Percentiles rank a stretch among this genome's conserved stretches.
phyloP scores from a whole-genome alignment of 92 coral and sea anemone genomes.

The Ricordea florida region DNA sequence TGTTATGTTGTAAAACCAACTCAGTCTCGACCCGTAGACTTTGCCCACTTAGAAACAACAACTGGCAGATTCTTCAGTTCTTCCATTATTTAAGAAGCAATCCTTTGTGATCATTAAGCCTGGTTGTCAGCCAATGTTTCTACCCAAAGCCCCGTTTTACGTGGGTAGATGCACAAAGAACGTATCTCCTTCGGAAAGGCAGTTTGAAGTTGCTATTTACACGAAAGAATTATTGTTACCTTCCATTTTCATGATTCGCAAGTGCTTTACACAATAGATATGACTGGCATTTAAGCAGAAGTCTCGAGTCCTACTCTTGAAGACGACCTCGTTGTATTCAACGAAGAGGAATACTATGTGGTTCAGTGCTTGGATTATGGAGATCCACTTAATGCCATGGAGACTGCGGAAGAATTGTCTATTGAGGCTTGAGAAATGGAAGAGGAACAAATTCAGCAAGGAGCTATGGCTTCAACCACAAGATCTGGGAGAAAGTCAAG shows the following conservation, averaged over 20 bases:
- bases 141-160: constrained; percentile 21
- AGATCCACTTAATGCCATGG: constrained; percentile 23
- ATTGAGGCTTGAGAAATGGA: background rate
- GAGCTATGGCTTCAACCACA: constrained; percentile 1
- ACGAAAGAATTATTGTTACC: constrained; percentile 17
- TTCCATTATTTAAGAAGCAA: background rate
- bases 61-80: background rate
- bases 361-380: constrained; percentile 36
- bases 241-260: constrained; percentile 11
- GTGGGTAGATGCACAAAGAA: constrained; percentile 27
- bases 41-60: background rate
- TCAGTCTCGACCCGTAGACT: constrained; percentile 21
- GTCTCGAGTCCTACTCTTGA: constrained; percentile 5
- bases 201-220: constrained; percentile 2
- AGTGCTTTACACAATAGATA: background rate
- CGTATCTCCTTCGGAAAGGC: constrained; percentile 6
- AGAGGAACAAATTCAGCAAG: background rate
- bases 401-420: constrained; percentile 15
- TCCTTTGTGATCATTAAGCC: constrained; percentile 16
- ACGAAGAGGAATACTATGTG: constrained; percentile 4
- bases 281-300: constrained; percentile 1
- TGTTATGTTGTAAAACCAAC: constrained; percentile 21
- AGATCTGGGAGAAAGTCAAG: constrained; percentile 10
- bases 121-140: constrained; percentile 22
- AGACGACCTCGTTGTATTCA: constrained; percentile 1